Evolutionary conservation across 1,140 invertebrate genomes (phyloP).

Genomic region (Drosophila albomicans): DNA sequence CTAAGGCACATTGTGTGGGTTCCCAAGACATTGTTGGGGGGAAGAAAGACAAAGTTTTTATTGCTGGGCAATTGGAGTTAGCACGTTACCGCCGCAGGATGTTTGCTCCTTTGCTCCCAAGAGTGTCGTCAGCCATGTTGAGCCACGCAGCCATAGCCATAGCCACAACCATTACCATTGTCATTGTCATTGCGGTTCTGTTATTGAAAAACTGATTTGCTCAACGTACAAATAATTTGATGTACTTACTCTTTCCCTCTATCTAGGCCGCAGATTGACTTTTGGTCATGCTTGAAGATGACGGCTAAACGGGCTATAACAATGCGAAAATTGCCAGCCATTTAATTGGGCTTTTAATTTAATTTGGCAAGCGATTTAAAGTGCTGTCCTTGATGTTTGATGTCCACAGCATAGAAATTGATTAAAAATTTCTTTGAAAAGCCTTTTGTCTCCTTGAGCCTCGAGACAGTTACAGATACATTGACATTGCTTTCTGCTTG

Average conservation of each 20-base stretch:
- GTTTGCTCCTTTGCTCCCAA: constrained; percentile 33
- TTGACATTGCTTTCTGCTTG: constrained; percentile 4
- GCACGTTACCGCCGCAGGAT: constrained; percentile 35
- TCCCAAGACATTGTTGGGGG: not conserved
- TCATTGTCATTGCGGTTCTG: constrained; percentile 49
- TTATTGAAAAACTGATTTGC: constrained; percentile 70
- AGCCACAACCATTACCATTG: constrained; percentile 1
- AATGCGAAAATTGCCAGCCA: not conserved
- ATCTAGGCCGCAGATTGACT: not conserved
- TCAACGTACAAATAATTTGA: constrained; percentile 48
- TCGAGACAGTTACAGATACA: not conserved
- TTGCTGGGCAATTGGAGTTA: constrained; percentile 75
- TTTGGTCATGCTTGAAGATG: not conserved
- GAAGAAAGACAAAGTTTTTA: constrained; percentile 75
- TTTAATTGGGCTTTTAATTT: constrained; percentile 28
- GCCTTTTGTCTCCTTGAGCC: constrained; percentile 3
- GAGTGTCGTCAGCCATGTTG: constrained; percentile 37
- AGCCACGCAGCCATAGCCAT: not conserved
- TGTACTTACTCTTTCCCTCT: constrained; percentile 12
- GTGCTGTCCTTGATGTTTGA: constrained; percentile 10
- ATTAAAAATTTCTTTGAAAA: constrained; percentile 16
- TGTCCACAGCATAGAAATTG: constrained; percentile 2
- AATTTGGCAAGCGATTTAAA: constrained; percentile 23
- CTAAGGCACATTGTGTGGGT: constrained; percentile 18
- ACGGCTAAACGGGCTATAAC: constrained; percentile 8